Conservation (phyloP, 2,797 vertebrate genomes). For the Synaphobranchus kaupii region DNA sequence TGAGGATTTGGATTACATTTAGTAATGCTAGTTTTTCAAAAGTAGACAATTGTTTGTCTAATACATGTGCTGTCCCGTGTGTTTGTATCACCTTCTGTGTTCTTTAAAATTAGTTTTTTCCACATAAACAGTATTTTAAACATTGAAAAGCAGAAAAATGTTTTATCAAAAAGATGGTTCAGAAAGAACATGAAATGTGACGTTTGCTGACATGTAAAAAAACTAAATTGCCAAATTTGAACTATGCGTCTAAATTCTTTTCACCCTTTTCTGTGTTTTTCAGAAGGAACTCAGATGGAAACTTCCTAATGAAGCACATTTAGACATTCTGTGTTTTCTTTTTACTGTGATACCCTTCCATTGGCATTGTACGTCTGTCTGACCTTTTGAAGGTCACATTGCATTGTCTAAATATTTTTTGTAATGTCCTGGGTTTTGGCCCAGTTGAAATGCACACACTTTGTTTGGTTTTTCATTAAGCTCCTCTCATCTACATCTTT, state of each 20-base stretch:
- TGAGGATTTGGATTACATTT: not conserved
- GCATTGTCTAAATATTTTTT: constrained; percentile 43
- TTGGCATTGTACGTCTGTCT: not conserved
- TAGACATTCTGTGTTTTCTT: not conserved
- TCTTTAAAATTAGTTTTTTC: not conserved
- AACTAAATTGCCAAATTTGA: not conserved
- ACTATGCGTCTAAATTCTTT: not conserved
- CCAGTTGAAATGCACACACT: constrained; percentile 48
- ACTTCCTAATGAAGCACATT: constrained; percentile 64
- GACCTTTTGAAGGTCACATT: constrained; percentile 25
- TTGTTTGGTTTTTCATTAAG: constrained; percentile 43
- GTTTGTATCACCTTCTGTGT: not conserved
- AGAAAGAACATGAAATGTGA: constrained; percentile 52
- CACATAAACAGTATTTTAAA: constrained; percentile 49
- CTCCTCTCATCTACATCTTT: not conserved
- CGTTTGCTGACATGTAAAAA: constrained; percentile 39
- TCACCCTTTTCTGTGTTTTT: constrained; percentile 41
- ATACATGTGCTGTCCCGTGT: not conserved
- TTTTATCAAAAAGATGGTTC: not conserved
- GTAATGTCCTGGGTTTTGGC: constrained; percentile 53
- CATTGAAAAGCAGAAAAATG: constrained; percentile 59
- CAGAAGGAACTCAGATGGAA: constrained; percentile 73
- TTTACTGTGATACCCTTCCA: constrained; percentile 44
- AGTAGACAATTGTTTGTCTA: not conserved
- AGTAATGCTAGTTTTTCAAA: not conserved